Evolutionary conservation across 2,113 vertebrate species (phyloP).

Genomic region (Cavia porcellus): DNA sequence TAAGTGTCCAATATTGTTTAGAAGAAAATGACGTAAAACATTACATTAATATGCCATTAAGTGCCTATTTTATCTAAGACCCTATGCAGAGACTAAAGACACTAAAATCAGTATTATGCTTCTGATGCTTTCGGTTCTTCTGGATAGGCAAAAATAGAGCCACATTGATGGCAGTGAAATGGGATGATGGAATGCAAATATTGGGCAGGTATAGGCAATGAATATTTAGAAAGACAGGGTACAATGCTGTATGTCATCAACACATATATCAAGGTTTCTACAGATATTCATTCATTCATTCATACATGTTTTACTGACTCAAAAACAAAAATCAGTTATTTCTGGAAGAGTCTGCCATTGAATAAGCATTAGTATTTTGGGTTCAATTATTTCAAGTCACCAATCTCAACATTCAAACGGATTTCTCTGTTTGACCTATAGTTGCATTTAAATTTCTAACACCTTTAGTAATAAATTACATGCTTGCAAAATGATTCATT

Average conservation of each 20-base stretch:
- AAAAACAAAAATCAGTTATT: slow-evolving; percentile 42
- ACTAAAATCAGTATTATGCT: neutral
- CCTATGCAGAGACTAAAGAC: neutral
- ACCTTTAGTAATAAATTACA: neutral
- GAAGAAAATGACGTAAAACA: neutral
- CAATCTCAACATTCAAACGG: slow-evolving; percentile 21
- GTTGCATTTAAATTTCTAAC: neutral
- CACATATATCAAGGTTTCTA: neutral
- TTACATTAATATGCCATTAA: slow-evolving; percentile 3
- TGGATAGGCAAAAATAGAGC: neutral
- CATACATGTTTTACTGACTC: neutral
- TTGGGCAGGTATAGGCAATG: neutral
- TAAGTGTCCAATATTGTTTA: neutral
- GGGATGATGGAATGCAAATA: neutral
- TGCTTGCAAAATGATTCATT: neutral
- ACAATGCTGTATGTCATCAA: neutral
- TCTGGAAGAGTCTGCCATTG: neutral
- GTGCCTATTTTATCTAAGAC: neutral
- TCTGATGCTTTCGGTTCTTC: neutral
- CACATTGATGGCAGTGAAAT: neutral
- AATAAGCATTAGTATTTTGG: neutral
- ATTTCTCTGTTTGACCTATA: neutral
- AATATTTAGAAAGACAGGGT: neutral
- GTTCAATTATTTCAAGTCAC: neutral
- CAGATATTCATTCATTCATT: neutral